These are phyloP conservation scores for Sceloporus undulatus DNA, from an alignment of 2,113 vertebrate genomes.

Conservation along the genomic window DNA sequence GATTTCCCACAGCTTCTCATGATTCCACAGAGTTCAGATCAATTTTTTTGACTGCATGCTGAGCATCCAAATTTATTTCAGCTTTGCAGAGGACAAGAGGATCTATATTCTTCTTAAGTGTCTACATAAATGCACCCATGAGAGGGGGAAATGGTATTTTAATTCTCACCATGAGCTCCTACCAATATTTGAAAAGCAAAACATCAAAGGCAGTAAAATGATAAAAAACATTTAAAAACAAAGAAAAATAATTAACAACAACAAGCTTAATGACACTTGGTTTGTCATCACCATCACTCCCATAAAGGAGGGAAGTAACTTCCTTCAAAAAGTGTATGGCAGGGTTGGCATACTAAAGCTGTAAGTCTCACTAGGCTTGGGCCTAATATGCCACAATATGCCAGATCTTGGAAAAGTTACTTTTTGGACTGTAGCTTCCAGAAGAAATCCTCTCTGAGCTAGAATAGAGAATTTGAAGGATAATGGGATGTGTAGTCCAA, in stretches of 20 bases:
- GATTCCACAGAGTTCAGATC: constrained; percentile 6
- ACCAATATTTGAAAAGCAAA: constrained; percentile 28
- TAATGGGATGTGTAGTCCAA: too few relatives aligned
- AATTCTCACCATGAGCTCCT: neutral
- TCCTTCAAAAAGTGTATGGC: neutral
- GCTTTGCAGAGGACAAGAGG: neutral
- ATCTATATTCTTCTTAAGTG: neutral
- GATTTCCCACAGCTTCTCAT: neutral
- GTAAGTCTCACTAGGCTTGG: neutral
- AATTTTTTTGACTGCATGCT: neutral
- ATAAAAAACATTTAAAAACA: neutral
- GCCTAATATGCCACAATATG: neutral
- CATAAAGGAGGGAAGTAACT: neutral
- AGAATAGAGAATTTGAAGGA: too few relatives aligned
- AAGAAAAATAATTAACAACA: neutral
- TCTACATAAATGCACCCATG: neutral
- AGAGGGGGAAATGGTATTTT: neutral
- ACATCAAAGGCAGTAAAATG: neutral
- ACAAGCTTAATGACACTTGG: neutral
- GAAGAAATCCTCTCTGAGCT: too few relatives aligned
- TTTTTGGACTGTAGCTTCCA: too few relatives aligned
- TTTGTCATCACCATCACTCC: neutral
- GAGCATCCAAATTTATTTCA: constrained; percentile 4
- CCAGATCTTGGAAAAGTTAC: neutral
- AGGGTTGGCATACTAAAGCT: neutral